Evolutionary conservation across 2,888 invertebrate genomes (phyloP), one percentile per base, ranked within the genome.

Genomic region (Nysson spinosus): DNA sequence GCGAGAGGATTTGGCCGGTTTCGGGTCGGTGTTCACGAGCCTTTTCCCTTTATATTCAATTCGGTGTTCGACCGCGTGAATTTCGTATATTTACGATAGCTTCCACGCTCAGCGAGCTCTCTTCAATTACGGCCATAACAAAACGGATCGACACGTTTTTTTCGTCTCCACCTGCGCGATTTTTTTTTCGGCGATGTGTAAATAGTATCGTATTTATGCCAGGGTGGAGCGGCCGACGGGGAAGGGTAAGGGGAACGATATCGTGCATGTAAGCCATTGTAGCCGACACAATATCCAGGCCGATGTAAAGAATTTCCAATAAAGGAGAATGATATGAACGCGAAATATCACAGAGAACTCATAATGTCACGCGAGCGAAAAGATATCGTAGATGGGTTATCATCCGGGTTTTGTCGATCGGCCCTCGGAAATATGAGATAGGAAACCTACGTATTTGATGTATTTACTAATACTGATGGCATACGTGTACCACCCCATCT

Each of bases 1-100:
- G 55, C 70, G 49, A 76, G 69, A 63, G 67, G 56, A 51, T 69
- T 66, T 49, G 49, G 12, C 47, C 28, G 52, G 51, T n/a, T n/a
- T n/a, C n/a, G n/a, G n/a, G n/a, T n/a, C n/a, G n/a, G n/a, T n/a
- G n/a, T 56, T 43, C 50, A 43, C 65, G 54, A 55, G 44, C 49
- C 60, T 47, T 61, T 55, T 69, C 40, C 73, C 68, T 77, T 75
- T 71, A 75, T 75, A 77, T 77, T 76, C 65, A 58, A 57, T 51
- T 64, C 74, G 62, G 28, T 49, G 49, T 47, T 49, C 32, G 51
- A 28, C 28, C 40, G 22, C 16, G 44, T 26, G 51, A 52, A n/a
- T n/a, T n/a, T n/a, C n/a, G 55, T 60, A 62, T 65, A 60, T 65
- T 63, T 63, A 55, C 51, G 34, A 52, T n/a, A 61, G 67, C 39